These are phyloP conservation scores for Brassicogethes aeneus DNA, from an alignment of 2,888 invertebrate species.

Conservation along the genomic window DNA sequence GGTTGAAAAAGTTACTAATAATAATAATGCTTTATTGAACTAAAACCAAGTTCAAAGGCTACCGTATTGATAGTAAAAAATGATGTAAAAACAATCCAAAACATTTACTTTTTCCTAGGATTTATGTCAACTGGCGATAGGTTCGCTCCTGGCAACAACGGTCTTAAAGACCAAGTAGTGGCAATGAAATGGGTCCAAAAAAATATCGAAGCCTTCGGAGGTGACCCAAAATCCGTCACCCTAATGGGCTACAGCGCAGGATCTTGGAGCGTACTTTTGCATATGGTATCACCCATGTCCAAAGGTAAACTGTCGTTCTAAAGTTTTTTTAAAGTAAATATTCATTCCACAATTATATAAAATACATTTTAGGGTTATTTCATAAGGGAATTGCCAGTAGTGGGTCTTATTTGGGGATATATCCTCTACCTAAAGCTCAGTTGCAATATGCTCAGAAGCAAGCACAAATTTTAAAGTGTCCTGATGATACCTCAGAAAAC, in stretches of 20 bases:
- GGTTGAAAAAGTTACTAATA: no score
- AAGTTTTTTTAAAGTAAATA: no score
- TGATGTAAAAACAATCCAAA: no score
- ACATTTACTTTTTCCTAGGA: no score
- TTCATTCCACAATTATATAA: conserved; percentile 1
- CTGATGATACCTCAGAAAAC: conserved; percentile 42
- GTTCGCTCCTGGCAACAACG: conserved; percentile 55
- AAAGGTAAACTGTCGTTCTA: conserved; percentile 35
- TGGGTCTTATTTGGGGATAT: conserved; percentile 47
- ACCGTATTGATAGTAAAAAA: no score
- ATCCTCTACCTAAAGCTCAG: conserved; percentile 45
- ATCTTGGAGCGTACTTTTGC: conserved; percentile 34
- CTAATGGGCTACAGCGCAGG: conserved; percentile 49
- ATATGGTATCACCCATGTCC: conserved; percentile 55
- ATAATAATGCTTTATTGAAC: no score
- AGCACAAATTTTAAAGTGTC: conserved; percentile 49
- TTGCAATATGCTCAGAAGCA: conserved; percentile 49
- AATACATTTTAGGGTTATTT: conserved; percentile 48
- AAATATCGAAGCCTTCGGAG: conserved; percentile 56
- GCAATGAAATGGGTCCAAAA: conserved; percentile 54
- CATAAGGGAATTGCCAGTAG: conserved; percentile 60
- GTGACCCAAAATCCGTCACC: conserved; percentile 53
- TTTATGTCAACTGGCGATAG: conserved; percentile 50
- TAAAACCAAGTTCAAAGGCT: no score
- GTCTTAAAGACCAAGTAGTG: conserved; percentile 57